These are phyloP conservation scores for Rhea americana DNA, from an alignment of 2,113 vertebrate genomes.

Conservation along the genomic window DNA sequence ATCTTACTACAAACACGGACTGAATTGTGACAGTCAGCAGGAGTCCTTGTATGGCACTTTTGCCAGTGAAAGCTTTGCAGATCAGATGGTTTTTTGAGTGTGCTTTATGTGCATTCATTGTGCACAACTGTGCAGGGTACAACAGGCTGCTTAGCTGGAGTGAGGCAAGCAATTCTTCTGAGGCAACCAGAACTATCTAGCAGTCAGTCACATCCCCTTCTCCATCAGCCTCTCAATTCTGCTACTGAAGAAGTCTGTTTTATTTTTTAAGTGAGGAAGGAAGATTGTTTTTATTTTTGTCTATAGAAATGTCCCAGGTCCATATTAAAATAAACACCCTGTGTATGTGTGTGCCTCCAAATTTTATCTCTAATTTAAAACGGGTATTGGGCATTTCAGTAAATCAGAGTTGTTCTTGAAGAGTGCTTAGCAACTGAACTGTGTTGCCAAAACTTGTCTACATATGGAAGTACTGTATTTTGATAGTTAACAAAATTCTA, in stretches of 20 bases:
- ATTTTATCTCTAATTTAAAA: not conserved
- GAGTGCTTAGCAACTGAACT: not conserved
- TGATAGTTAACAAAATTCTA: not conserved
- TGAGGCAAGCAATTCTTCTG: not conserved
- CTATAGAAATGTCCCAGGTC: not conserved
- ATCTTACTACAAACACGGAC: not conserved
- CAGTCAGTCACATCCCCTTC: not conserved
- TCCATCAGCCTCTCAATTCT: not conserved
- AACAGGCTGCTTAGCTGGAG: not conserved
- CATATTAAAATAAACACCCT: not conserved
- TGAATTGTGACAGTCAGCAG: not conserved
- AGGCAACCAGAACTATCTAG: not conserved
- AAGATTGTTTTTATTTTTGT: not conserved
- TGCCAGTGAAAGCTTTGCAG: not conserved
- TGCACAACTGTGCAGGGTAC: not conserved
- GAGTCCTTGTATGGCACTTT: not conserved
- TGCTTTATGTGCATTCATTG: not conserved
- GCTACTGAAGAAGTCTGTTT: not conserved
- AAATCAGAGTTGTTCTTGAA: not conserved
- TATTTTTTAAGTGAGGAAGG: not conserved
- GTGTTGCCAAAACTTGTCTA: not conserved
- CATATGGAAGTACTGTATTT: not conserved
- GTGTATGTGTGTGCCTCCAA: rapidly evolving
- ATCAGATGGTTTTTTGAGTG: not conserved
- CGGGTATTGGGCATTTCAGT: not conserved